Evolutionary conservation across 2,888 invertebrate species (phyloP).

Genomic region (Nysson spinosus): DNA sequence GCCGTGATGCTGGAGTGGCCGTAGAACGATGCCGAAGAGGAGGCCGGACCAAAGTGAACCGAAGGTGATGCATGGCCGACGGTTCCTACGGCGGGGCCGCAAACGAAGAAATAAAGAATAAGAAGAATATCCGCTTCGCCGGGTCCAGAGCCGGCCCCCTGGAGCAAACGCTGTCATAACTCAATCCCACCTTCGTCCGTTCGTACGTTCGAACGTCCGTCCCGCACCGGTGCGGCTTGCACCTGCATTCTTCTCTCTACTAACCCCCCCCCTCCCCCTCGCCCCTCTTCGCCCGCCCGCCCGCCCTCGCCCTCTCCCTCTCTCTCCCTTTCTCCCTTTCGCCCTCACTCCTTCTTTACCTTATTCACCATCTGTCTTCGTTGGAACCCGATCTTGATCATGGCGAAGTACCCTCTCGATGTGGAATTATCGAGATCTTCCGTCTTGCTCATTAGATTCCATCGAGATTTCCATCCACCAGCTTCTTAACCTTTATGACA

Average conservation of each 20-base stretch:
- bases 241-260: conserved; percentile 57
- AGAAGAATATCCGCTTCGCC: conserved; percentile 74
- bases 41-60: conserved; percentile 74
- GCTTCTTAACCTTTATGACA: conserved; percentile 21
- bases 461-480: conserved; percentile 32
- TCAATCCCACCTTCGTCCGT: conserved; percentile 77
- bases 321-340: background rate
- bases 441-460: conserved; percentile 50
- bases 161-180: conserved; percentile 78
- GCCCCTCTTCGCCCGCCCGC: conserved; percentile 1
- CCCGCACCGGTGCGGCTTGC: conserved; percentile 63
- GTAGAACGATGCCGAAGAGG: conserved; percentile 64
- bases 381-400: conserved; percentile 46
- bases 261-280: conserved; percentile 2
- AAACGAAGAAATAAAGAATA: conserved; percentile 73
- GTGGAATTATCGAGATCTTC: conserved; percentile 45
- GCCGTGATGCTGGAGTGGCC: conserved; percentile 63
- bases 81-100: conserved; percentile 69
- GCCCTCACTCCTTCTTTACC: conserved; percentile 18
- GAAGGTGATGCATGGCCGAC: conserved; percentile 77
- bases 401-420: conserved; percentile 45
- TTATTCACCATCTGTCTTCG: conserved; percentile 25
- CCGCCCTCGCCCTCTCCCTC: background rate
- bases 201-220: conserved; percentile 61
- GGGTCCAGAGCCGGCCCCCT: conserved; percentile 74